Conservation (phyloP, 2,113 vertebrate species). For the Sinocyclocheilus rhinocerous region DNA sequence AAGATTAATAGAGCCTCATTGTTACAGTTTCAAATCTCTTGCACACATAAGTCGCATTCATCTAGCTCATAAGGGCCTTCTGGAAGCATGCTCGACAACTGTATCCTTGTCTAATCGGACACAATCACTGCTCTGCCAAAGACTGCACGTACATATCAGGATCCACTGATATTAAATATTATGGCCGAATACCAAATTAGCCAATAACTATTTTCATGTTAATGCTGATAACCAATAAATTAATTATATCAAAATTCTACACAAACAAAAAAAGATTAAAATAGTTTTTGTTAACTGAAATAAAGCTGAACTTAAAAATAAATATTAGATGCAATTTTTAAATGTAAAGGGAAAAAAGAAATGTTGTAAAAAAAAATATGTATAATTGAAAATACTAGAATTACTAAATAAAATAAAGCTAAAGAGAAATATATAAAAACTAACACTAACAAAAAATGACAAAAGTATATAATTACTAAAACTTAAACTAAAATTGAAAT, state of each 20-base stretch:
- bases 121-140: too few species aligned
- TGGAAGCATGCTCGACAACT: neutral
- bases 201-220: neutral
- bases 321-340: neutral
- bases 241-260: too few species aligned
- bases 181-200: neutral
- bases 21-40: slow-evolving; percentile 18
- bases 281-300: neutral
- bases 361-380: too few species aligned
- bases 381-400: too few species aligned
- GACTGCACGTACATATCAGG: neutral
- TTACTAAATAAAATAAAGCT: too few species aligned
- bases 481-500: too few species aligned
- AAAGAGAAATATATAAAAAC: too few species aligned
- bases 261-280: neutral
- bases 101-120: neutral
- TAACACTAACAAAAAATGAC: too few species aligned
- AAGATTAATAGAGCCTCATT: slow-evolving; percentile 19
- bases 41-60: slow-evolving; percentile 1
- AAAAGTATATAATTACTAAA: too few species aligned
- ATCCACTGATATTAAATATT: neutral
- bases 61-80: neutral
- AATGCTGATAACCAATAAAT: neutral
- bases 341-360: neutral
- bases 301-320: neutral